Evolutionary conservation across 53 echinoderm and acorn worm species (phyloP).

Genomic region (Hippasteria phrygiana): DNA sequence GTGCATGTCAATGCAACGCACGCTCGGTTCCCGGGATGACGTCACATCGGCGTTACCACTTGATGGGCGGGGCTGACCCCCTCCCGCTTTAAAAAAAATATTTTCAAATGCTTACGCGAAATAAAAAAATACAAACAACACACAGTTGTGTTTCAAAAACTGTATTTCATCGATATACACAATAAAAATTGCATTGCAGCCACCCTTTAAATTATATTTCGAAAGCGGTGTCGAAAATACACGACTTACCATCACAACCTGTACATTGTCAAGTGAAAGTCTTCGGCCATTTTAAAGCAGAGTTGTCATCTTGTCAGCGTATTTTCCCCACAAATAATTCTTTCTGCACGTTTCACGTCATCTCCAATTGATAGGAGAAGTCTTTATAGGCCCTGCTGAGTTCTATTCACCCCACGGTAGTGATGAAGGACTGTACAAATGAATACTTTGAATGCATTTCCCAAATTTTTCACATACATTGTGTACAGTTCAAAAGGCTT

Average conservation of each 20-base stretch:
- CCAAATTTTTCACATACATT: background rate
- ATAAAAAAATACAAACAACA: no score
- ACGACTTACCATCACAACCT: slow-evolving; percentile 39
- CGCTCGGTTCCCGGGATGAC: no score
- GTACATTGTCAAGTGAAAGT: background rate
- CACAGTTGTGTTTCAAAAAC: no score
- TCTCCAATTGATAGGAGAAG: background rate
- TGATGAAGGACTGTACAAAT: background rate
- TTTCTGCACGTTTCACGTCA: background rate
- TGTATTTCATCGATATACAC: no score
- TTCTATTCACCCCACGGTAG: background rate
- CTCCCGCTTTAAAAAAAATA: no score
- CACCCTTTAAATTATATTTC: no score
- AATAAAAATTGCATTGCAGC: no score
- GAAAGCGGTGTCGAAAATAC: slow-evolving; percentile 33
- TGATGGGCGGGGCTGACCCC: no score
- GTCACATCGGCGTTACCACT: no score
- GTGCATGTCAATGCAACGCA: no score
- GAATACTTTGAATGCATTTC: background rate
- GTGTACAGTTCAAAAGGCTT: background rate
- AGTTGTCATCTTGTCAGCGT: background rate
- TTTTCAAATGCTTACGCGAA: no score
- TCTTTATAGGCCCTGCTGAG: background rate
- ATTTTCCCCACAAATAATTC: background rate
- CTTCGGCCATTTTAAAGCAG: background rate